phyloP scores from a whole-genome alignment of 2,797 vertebrate species.

The Sebastes diploproa region DNA sequence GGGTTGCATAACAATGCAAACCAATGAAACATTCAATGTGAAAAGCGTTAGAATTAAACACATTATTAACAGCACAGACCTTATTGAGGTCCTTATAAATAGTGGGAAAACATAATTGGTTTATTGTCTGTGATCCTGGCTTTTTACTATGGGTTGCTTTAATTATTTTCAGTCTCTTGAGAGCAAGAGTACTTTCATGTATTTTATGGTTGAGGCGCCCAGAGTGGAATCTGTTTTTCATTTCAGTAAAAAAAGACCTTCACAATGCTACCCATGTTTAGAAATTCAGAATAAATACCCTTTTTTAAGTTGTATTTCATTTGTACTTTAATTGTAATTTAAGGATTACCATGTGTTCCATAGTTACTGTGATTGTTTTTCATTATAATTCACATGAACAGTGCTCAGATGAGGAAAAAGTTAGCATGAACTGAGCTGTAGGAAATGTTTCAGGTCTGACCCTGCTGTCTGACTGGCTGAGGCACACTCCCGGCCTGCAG shows the following conservation, averaged over 20 bases:
- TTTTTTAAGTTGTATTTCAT: slow-evolving; percentile 14
- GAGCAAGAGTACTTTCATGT: slow-evolving; percentile 28
- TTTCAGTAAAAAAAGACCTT: slow-evolving; percentile 9
- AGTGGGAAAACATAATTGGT: slow-evolving; percentile 22
- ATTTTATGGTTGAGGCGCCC: slow-evolving; percentile 10
- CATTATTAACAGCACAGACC: not conserved
- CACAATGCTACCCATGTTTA: slow-evolving; percentile 4
- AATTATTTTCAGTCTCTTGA: slow-evolving; percentile 39
- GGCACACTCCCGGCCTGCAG: slow-evolving; percentile 26
- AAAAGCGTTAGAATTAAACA: slow-evolving; percentile 9
- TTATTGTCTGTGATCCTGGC: slow-evolving; percentile 29
- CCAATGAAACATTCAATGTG: not conserved
- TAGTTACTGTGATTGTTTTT: not conserved
- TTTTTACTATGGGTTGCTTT: slow-evolving; percentile 26
- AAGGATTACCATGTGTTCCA: slow-evolving; percentile 7
- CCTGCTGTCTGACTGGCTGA: slow-evolving; percentile 13
- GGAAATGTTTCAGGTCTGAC: not conserved
- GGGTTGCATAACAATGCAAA: not conserved
- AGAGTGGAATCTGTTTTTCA: slow-evolving; percentile 40
- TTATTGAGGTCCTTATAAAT: slow-evolving; percentile 5
- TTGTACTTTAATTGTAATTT: not conserved
- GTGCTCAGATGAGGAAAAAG: not conserved
- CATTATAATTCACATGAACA: not conserved
- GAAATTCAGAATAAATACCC: not conserved
- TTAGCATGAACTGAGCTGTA: slow-evolving; percentile 1